Conservation (phyloP, 2,797 vertebrate genomes). For the Neosilurus mollespiculum region DNA sequence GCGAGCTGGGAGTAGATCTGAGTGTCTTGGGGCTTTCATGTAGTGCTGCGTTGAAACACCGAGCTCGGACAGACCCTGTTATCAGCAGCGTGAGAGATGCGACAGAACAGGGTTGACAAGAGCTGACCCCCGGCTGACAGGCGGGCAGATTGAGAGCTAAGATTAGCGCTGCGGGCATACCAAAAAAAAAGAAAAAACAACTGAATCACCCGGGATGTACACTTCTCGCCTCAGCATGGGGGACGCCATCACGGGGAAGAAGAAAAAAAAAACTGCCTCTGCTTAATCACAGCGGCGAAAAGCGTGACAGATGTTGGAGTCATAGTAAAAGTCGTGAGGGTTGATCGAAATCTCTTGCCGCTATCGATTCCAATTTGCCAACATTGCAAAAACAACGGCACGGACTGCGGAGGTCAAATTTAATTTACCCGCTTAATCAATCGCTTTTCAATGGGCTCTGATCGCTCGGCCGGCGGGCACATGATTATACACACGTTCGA, state of each 20-base stretch:
- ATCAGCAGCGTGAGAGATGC: conserved; percentile 47
- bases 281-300: conserved; percentile 11
- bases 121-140: conserved; percentile 52
- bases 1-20: conserved; percentile 18
- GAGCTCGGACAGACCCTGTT: conserved; percentile 38
- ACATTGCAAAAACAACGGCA: conserved; percentile 23
- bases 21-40: conserved; percentile 25
- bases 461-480: conserved; percentile 13
- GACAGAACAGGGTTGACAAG: conserved; percentile 47
- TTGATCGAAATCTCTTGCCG: conserved; percentile 40
- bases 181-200: no score
- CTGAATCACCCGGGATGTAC: conserved; percentile 6
- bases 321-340: conserved; percentile 27
- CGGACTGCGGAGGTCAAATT: conserved; percentile 19
- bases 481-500: conserved; percentile 13
- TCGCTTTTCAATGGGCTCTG: conserved; percentile 31
- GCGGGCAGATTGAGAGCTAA: conserved; percentile 51
- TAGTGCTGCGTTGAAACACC: conserved; percentile 21
- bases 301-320: conserved; percentile 11
- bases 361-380: conserved; percentile 43
- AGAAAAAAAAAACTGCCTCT: neutral
- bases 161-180: conserved; percentile 45
- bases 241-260: neutral
- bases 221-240: conserved; percentile 9
- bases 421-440: conserved; percentile 31